Evolutionary conservation across 2,797 vertebrate species (phyloP), one percentile per base, ranked within the genome.

Genomic region (Lacerta agilis): DNA sequence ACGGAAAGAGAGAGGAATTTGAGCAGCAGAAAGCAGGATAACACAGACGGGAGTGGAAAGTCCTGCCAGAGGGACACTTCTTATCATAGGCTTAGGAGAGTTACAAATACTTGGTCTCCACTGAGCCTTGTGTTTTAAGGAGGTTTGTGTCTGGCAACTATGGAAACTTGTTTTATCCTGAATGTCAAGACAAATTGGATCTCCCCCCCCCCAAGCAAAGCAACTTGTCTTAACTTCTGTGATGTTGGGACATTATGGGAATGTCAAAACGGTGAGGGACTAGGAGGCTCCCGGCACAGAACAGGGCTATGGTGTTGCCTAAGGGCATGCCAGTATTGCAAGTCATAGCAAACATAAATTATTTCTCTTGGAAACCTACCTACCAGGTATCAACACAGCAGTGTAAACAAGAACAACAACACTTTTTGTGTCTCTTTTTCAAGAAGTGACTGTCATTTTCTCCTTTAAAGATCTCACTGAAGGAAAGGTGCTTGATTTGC

Each of bases 171-270:
- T 72, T 72, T 72, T 72, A 71, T 72, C 33, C 71, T 69, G 9
- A 2, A 4, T 77, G 36, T 88, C 87, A 87, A 3, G 1, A 0
- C 15, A 18, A 23, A 76, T 23, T 18, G 7, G 43, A 58, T 38
- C 38, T 38, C 38, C 38, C 38, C 38, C 38, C 38, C 38, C 38
- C 38, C 38, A 3, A 1, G 83, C 64, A 87, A 41, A 87, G 81
- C 36, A 87, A 25, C 36, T 88, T 86, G 64, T 85, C 7, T 80
- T 77, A 58, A 10, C 58, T 92, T 49, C 3, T 15, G 49, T 49
- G 49, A 49, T 71, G 10, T 15, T 71, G 69, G 27, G 29, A 29
- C 29, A 71, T 71, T 29, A 71, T 71, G 27, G 67, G 27, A 29
- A 71, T 71, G 29, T 71, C 27, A n/a, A 71, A 29, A 13, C 13